Base-by-base conservation (phyloP, 2,888 invertebrate genomes). In the Polydrusus tereticollis region DNA sequence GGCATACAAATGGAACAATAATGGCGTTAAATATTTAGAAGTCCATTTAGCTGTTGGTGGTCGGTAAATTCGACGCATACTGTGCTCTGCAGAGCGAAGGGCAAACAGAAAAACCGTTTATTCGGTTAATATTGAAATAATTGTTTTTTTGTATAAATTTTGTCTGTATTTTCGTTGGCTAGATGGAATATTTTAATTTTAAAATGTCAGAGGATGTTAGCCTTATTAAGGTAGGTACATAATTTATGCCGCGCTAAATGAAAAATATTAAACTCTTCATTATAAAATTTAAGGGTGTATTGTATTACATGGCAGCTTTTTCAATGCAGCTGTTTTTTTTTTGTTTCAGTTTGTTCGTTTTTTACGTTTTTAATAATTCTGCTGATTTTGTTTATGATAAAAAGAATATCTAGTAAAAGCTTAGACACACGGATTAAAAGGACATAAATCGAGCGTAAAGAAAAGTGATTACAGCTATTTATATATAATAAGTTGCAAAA, bases 11-110 rank as follows among this genome's bases (percentile, higher is more conserved):
- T 68, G 72, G 64, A 67, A 72, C 72, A 72, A 72, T 72, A 64
- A 72, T 72, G 64, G 66, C 72, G 67, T 72, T 72, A 72, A 72
- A 72, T 72, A 72, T 72, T 72, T 72, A 72, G 68, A 59, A 68
- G 64, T 67, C 59, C 64, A 72, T 72, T 72, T 72, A 68, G 68
- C 64, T 67, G 63, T 26, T 72, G 57, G 72, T 68, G 72, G 66
- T 68, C 62, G 62, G 60, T 55, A 58, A 63, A 64, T 36, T 60
- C 33, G 59, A 23, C 41, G 47, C 33, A 62, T 55, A 55, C 41
- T 43, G 45, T 52, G 36, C 43, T 33, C 21, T 18, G 38, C n/a
- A 41, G 45, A 36, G 18, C 38, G 18, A 45, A 63, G 65, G 41
- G 50, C 43, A 69, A 69, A 60, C 57, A 65, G 36, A 43, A 50